Evolutionary conservation across 2,888 invertebrate species (phyloP).

Genomic region (Hypsopygia costalis): DNA sequence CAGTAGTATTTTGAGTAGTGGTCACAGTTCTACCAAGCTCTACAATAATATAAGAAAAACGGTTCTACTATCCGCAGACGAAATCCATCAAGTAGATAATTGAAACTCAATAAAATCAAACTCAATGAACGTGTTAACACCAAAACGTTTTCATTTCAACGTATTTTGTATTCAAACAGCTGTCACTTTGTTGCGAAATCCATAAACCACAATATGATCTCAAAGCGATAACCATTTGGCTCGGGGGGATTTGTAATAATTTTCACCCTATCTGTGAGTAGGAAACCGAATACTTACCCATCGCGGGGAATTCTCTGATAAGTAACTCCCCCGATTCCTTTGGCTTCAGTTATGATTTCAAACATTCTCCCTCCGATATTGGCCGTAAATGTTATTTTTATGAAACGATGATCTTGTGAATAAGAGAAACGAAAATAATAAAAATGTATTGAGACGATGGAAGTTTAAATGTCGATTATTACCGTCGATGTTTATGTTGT

Average conservation of each 20-base stretch:
- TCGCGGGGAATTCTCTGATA: slow-evolving; percentile 22
- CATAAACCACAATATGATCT: slow-evolving; percentile 19
- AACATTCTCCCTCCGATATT: slow-evolving; percentile 13
- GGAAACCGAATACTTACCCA: slow-evolving; percentile 20
- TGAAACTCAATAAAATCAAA: too few species aligned
- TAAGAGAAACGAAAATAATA: slow-evolving; percentile 7
- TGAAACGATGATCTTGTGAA: slow-evolving; percentile 9
- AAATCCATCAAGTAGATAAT: too few species aligned
- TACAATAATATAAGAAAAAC: too few species aligned
- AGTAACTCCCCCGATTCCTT: slow-evolving; percentile 17
- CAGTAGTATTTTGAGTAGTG: too few species aligned
- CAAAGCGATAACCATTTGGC: slow-evolving; percentile 21
- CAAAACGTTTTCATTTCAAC: neutral
- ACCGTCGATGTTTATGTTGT: neutral
- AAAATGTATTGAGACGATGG: slow-evolving; percentile 1
- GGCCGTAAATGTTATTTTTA: slow-evolving; percentile 11
- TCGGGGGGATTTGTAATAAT: slow-evolving; percentile 23
- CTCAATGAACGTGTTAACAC: too few species aligned
- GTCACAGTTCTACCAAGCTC: too few species aligned
- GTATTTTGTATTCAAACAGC: slow-evolving; percentile 7
- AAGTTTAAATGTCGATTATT: neutral
- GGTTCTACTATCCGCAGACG: too few species aligned
- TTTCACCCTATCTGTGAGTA: slow-evolving; percentile 23
- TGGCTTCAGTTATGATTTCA: slow-evolving; percentile 18
- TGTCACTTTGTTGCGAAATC: slow-evolving; percentile 5